Percentiles rank a stretch among this genome's conserved stretches.
phyloP scores from a whole-genome alignment of 2,797 vertebrate genomes.

The Knipowitschia caucasica region DNA sequence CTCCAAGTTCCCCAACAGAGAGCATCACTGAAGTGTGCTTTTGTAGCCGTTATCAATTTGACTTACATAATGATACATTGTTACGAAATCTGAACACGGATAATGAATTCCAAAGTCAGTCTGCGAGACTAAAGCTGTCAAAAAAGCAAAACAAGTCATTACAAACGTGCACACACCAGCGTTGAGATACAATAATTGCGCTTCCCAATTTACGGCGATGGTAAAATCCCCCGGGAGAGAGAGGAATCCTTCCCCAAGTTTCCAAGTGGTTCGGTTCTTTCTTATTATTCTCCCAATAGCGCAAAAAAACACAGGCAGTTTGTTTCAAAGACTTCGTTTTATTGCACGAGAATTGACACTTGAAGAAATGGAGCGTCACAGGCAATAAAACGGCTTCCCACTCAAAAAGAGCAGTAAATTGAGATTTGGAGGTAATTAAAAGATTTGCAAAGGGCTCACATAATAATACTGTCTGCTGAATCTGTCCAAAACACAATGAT shows the following conservation, averaged over 20 bases:
- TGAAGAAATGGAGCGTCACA: background rate
- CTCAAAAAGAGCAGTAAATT: background rate
- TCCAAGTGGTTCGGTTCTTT: slow-evolving; percentile 15
- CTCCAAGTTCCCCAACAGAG: background rate
- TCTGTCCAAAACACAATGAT: too few relatives aligned
- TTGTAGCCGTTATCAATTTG: background rate
- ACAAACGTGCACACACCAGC: slow-evolving; percentile 23
- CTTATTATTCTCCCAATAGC: slow-evolving; percentile 2
- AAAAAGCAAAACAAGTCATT: slow-evolving; percentile 33
- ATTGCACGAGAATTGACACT: slow-evolving; percentile 25
- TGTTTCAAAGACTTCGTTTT: slow-evolving; percentile 20
- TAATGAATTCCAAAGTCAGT: slow-evolving; percentile 8
- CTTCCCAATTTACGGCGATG: slow-evolving; percentile 33
- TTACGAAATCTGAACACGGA: background rate
- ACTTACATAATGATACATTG: background rate
- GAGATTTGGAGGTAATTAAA: slow-evolving; percentile 34
- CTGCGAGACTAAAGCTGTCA: slow-evolving; percentile 25
- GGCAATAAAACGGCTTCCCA: slow-evolving; percentile 11
- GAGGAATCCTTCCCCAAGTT: slow-evolving; percentile 12
- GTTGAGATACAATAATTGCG: slow-evolving; percentile 39
- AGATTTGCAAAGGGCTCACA: slow-evolving; percentile 29
- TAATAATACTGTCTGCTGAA: too few relatives aligned
- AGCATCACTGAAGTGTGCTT: background rate
- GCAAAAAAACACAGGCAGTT: slow-evolving; percentile 9
- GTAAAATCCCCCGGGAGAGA: slow-evolving; percentile 26